Conservation (phyloP, 2,113 vertebrate genomes). For the Semnopithecus entellus region DNA sequence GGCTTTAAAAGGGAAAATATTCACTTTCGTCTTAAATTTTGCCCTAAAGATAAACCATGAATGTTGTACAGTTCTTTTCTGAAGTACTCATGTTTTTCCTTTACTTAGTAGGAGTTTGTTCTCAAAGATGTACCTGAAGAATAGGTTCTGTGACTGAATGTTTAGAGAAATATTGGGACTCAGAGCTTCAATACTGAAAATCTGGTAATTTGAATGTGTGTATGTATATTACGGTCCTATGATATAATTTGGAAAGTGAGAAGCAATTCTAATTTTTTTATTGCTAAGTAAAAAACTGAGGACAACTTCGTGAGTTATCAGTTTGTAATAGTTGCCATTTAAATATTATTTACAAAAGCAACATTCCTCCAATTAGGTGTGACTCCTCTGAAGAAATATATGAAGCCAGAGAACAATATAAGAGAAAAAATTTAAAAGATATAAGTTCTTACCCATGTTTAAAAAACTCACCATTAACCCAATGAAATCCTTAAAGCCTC, state of each 20-base stretch:
- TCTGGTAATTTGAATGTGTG: background rate
- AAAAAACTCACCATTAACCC: background rate
- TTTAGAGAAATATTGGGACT: background rate
- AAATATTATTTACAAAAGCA: background rate
- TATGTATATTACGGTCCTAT: background rate
- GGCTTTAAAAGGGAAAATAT: background rate
- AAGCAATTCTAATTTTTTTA: background rate
- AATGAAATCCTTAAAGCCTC: background rate
- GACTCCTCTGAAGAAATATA: background rate
- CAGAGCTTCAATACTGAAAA: background rate
- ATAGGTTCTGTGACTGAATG: background rate
- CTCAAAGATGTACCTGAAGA: background rate
- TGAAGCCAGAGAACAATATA: background rate
- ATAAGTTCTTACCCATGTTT: background rate
- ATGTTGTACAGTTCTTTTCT: background rate
- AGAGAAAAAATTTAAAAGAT: background rate
- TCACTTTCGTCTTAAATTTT: slow-evolving; percentile 6
- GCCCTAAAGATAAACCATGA: background rate
- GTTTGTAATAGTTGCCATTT: background rate
- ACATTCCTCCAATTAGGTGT: background rate
- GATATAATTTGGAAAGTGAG: background rate
- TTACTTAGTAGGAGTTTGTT: background rate
- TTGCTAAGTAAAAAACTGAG: background rate
- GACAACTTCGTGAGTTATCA: background rate
- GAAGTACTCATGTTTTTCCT: background rate